phyloP scores from a whole-genome alignment of 2,113 vertebrate genomes.

The Hippocampus mohnikei region DNA sequence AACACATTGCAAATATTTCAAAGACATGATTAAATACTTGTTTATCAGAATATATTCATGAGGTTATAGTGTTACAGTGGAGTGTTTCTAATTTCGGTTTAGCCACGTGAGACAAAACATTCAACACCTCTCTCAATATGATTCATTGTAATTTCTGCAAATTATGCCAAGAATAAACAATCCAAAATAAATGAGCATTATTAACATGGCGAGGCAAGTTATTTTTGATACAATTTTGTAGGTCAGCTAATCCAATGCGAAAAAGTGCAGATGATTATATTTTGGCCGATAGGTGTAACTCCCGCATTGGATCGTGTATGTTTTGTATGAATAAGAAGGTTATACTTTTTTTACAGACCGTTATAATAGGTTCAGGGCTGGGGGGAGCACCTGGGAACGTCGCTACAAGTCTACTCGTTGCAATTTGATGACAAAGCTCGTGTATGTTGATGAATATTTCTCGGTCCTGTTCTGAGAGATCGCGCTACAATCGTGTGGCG shows the following conservation, averaged over 20 bases:
- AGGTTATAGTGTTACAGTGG: background rate
- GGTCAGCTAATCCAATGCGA: background rate
- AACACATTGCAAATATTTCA: background rate
- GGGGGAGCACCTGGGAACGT: conserved; percentile 33
- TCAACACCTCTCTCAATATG: background rate
- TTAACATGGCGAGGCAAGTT: background rate
- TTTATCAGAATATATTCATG: background rate
- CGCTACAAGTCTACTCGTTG: conserved; percentile 30
- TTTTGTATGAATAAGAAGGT: background rate
- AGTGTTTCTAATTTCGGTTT: background rate
- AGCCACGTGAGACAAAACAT: background rate
- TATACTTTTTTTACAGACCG: background rate
- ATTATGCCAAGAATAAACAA: background rate
- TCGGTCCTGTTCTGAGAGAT: background rate
- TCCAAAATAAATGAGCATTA: background rate
- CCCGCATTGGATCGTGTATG: background rate
- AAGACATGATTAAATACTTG: background rate
- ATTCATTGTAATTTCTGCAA: background rate
- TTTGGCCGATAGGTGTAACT: background rate
- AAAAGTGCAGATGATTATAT: background rate
- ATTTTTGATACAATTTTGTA: background rate
- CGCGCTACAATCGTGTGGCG: conserved; percentile 38
- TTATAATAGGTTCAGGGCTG: background rate
- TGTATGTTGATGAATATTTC: conserved; percentile 18
- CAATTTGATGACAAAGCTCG: conserved; percentile 31